Evolutionary conservation across 2,888 invertebrate species (phyloP).

Genomic region (Timema podura): DNA sequence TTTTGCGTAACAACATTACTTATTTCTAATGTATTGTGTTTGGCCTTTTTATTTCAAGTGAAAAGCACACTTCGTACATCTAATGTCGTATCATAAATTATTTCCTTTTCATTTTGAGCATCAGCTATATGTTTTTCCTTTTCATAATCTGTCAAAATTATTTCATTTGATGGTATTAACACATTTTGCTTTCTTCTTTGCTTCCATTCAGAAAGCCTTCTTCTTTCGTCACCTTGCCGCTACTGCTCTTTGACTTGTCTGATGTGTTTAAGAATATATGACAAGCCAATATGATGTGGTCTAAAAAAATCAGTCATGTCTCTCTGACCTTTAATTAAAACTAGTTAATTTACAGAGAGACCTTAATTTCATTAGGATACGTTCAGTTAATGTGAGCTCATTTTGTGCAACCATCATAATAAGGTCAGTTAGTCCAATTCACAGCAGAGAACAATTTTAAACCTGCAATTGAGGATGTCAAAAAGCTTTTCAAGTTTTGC

Average conservation of each 20-base stretch:
- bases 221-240: neutral
- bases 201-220: neutral
- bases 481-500: neutral
- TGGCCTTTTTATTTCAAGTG: neutral
- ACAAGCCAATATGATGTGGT: neutral
- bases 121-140: neutral
- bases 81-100: neutral
- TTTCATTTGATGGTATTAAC: neutral
- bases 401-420: neutral
- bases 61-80: neutral
- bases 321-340: neutral
- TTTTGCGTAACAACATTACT: neutral
- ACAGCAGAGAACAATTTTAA: neutral
- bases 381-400: neutral
- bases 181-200: neutral
- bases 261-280: neutral
- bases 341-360: neutral
- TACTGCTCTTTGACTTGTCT: neutral
- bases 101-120: neutral
- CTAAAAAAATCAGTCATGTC: neutral
- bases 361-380: neutral
- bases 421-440: neutral
- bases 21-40: neutral
- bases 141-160: neutral
- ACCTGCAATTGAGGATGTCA: constrained; percentile 7